Evolutionary conservation across 2,797 vertebrate species (phyloP), one percentile per base, ranked within the genome.

Genomic region (Cyprinodon diabolis): DNA sequence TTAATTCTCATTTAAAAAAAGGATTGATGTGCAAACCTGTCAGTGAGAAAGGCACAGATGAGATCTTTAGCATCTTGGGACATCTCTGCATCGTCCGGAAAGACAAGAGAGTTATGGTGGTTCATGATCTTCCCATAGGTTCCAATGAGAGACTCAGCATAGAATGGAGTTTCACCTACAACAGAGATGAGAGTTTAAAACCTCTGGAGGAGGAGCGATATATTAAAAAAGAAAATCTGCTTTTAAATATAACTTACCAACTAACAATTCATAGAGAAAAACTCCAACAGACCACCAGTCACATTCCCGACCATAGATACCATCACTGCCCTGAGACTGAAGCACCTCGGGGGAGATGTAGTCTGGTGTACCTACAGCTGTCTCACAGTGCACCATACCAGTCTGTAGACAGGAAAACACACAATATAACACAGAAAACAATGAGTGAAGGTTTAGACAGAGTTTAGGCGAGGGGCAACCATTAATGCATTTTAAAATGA

Each of bases 281-380:
- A 99, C 97, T 25, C 98, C 98, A 1, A 99, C 98, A 47, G 98
- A 97, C 98, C 98, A 99, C 98, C 98, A 99, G 94, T 99, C 98
- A 72, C 98, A 99, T 80, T 99, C 98, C 43, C 96, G 94, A 30
- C 98, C 98, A 4, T 99, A 99, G 78, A 94, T 95, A 54, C 97
- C 97, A 5, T 97, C 95, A 0, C 97, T 96, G 1, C 97, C 98
- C 86, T 99, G 97, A 0, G 98, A 99, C 78, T 96, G 97, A 73
- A 99, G 88, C 77, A 99, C 98, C 82, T 99, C 98, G 0, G 98
- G 98, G 0, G 98, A 99, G 90, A 99, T 99, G 91, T 99, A 99
- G 91, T 99, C 98, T 0, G 98, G 98, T 3, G 98, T 99, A 25
- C 98, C 98, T 23, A 99, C 98, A 0, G 98, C 98, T 0, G 98